Base-by-base conservation (phyloP, 2,113 vertebrate species). In the Corvus hawaiiensis region DNA sequence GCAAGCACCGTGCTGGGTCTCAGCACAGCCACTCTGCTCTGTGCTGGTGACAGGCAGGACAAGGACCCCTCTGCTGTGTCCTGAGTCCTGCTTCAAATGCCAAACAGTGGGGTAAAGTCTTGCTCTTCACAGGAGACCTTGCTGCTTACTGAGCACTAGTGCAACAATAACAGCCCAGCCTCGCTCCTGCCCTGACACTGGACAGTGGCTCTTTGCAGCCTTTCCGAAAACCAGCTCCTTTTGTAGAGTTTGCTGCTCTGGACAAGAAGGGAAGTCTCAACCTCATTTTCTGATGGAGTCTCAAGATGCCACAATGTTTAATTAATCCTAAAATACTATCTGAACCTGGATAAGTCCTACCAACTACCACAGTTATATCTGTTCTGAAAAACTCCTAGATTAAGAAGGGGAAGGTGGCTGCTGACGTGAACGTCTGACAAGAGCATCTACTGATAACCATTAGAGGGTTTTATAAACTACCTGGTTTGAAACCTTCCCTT, bases 111-210 rank as follows among this genome's bases (percentile, higher is more conserved):
- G 0, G 16, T 4, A 3, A 64, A 69, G 9, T 9, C 37, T 62
- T 18, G 20, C 66, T 49, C 24, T 35, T n/a, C 0, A 0, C 28
- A 33, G 44, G 26, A 84, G 49, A 52, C 14, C 28, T 30, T 61
- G 33, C 54, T 73, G 39, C 55, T 73, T 18, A 2, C 27, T 7
- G 33, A 55, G 46, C 16, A 4, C 22, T 2, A 1, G 18, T 1
- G 3, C 33, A 13, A 20, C 3, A 7, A 16, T 20, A 10, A 32
- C 13, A 64, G 68, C 39, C 20, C 33, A 16, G 3, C 43, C 32
- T 44, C 0, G 0, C 48, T 49, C 58, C 28, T 30, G 32, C 30
- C 80, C 1, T 0, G 1, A 13, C n/a, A 13, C 2, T 46, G 64
- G 41, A 4, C 21, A 4, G 9, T 21, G 44, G 14, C 12, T 44